Conservation (phyloP, 2,113 vertebrate genomes). For the Murina feae region DNA sequence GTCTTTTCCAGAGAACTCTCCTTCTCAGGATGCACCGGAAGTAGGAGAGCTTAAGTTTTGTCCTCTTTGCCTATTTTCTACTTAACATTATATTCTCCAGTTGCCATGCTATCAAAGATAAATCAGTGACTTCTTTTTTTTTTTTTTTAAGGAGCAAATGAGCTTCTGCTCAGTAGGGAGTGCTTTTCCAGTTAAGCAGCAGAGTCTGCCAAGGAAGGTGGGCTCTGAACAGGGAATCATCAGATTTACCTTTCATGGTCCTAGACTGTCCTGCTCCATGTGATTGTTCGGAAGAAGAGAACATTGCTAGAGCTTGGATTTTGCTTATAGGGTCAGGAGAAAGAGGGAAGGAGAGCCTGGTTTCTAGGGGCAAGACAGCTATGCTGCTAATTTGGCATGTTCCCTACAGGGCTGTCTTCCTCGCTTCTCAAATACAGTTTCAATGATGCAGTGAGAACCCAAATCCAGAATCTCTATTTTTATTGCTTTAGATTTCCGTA, state of each 20-base stretch:
- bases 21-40: background rate
- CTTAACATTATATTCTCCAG: background rate
- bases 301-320: background rate
- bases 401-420: background rate
- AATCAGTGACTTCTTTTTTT: conserved; percentile 31
- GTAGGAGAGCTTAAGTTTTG: background rate
- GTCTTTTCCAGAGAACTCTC: background rate
- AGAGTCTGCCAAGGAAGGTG: background rate
- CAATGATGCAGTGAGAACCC: background rate
- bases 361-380: background rate
- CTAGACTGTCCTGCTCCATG: background rate
- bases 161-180: background rate
- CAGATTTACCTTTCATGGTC: background rate
- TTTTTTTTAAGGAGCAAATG: background rate
- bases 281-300: background rate
- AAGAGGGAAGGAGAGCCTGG: background rate
- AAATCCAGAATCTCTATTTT: conserved; percentile 48
- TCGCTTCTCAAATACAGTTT: conserved; percentile 53
- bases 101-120: background rate
- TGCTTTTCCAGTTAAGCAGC: background rate
- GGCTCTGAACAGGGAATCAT: background rate
- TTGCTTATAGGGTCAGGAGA: background rate
- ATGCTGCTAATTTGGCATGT: background rate
- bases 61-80: background rate
- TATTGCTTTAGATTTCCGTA: conserved; percentile 39